Base-by-base conservation (phyloP, 2,113 vertebrate species). In the Sinocyclocheilus rhinocerous region DNA sequence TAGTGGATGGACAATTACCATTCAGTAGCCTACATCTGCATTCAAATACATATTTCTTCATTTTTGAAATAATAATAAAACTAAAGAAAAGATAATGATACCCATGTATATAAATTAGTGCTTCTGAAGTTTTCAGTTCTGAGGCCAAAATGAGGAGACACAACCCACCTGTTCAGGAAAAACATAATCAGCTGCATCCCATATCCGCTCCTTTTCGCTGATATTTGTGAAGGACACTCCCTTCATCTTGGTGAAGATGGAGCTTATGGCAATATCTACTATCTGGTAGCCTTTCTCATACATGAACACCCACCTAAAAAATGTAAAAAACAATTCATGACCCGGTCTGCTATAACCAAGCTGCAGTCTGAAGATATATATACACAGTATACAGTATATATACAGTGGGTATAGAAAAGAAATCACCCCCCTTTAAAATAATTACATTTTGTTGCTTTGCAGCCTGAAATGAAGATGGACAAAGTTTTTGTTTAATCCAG, bases 241-340 rank as follows among this genome's bases (percentile, higher is more conserved):
- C 89, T 99, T 99, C 95, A 99, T 94, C 91, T 99, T 99, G 88
- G 97, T 96, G 0, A 95, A 96, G 67, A 98, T 95, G 0, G 97
- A 98, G 94, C 97, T 96, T 88, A 99, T 92, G 0, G 97, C 96
- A 6, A 92, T 94, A 52, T 98, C 96, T 0, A 95, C 93, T 8
- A 94, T 94, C 94, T 99, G 98, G 93, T 99, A 99, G 69, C 98
- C 98, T 90, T 97, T 99, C 93, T 99, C 98, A 0, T 97, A 99
- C 90, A 99, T 95, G 90, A 99, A 99, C 86, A 98, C 98, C 98
- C 98, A 99, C 91, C 98, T 99, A 91, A 6, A 15, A 82, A 63
- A 55, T 85, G 29, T 10, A 12, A 61, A 10, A 73, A 42, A 29
- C 18, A 18, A 59, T 20, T 5, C 7, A 16, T 55, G 65, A 29